These are phyloP conservation scores for Eucriotettix oculatus DNA, from an alignment of 2,888 invertebrate species.

Conservation along the genomic window DNA sequence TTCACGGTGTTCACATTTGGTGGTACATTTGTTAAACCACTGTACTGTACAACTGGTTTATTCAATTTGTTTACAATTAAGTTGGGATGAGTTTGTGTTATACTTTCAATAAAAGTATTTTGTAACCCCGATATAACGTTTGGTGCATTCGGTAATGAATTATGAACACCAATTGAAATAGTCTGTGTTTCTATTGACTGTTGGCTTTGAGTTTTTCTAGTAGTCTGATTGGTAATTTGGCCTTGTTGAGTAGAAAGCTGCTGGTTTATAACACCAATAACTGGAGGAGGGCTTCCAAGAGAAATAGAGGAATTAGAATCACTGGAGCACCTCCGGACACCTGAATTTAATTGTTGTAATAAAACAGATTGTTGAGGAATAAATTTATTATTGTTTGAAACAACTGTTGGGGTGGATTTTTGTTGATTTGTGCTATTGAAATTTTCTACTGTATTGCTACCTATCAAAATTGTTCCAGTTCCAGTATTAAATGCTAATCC, in stretches of 20 bases:
- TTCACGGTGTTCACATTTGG: neutral
- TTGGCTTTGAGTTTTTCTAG: slow-evolving; percentile 3
- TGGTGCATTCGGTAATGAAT: neutral
- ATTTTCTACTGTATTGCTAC: slow-evolving; percentile 4
- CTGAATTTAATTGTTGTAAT: slow-evolving; percentile 10
- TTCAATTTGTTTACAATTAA: slow-evolving; percentile 3
- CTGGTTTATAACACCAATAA: slow-evolving; percentile 8
- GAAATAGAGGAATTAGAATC: slow-evolving; percentile 11
- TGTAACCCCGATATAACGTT: slow-evolving; percentile 6
- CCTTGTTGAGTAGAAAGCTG: neutral
- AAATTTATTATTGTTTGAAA: neutral
- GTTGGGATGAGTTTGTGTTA: slow-evolving; percentile 8
- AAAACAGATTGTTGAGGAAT: slow-evolving; percentile 7
- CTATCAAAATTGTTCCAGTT: slow-evolving; percentile 10
- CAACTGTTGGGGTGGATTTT: neutral
- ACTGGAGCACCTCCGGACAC: slow-evolving; percentile 8
- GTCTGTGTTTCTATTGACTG: slow-evolving; percentile 11
- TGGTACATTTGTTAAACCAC: neutral
- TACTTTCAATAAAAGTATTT: slow-evolving; percentile 11
- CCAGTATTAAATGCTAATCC: slow-evolving; percentile 9
- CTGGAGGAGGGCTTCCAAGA: slow-evolving; percentile 8
- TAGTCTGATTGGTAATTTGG: neutral
- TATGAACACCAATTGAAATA: slow-evolving; percentile 4
- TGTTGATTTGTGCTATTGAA: neutral
- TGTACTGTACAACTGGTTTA: neutral